A percentile compares a stretch with the other conserved stretches of the same genome.
Conservation (phyloP, 1,140 invertebrate genomes). For the Saccostrea cuccullata region DNA sequence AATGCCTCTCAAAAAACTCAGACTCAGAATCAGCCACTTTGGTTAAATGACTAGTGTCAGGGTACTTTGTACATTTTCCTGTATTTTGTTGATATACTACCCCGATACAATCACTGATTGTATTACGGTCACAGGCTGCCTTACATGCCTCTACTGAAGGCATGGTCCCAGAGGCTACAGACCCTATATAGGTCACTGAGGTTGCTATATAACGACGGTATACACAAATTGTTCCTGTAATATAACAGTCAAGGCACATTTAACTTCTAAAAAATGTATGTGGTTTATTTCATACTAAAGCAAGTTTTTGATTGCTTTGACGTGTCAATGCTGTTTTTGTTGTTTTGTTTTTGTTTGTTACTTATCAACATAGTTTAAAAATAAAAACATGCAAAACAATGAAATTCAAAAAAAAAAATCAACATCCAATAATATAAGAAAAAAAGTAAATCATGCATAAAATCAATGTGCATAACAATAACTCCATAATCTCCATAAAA, state of each 20-base stretch:
- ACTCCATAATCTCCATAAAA: not conserved
- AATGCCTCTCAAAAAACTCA: slow-evolving; percentile 24
- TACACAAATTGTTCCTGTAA: slow-evolving; percentile 25
- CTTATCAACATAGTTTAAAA: not conserved
- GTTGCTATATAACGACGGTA: slow-evolving; percentile 28
- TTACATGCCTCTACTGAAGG: not conserved
- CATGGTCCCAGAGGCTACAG: not conserved
- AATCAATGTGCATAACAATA: not conserved
- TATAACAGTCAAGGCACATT: not conserved
- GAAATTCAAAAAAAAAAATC: not conserved
- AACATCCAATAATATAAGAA: not conserved
- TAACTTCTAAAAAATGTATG: not conserved
- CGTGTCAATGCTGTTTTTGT: not conserved
- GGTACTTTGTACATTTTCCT: slow-evolving; percentile 19
- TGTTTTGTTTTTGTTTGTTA: not conserved
- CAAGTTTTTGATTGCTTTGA: too few relatives aligned
- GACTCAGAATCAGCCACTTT: slow-evolving; percentile 2
- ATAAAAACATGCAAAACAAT: not conserved
- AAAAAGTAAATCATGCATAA: not conserved
- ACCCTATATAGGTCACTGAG: slow-evolving; percentile 18
- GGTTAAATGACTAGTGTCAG: slow-evolving; percentile 25
- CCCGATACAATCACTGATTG: slow-evolving; percentile 16
- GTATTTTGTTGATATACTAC: slow-evolving; percentile 18
- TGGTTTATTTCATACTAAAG: not conserved
- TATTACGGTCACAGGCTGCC: not conserved